phyloP scores from a whole-genome alignment of 2,113 vertebrate species.

The Conger conger region DNA sequence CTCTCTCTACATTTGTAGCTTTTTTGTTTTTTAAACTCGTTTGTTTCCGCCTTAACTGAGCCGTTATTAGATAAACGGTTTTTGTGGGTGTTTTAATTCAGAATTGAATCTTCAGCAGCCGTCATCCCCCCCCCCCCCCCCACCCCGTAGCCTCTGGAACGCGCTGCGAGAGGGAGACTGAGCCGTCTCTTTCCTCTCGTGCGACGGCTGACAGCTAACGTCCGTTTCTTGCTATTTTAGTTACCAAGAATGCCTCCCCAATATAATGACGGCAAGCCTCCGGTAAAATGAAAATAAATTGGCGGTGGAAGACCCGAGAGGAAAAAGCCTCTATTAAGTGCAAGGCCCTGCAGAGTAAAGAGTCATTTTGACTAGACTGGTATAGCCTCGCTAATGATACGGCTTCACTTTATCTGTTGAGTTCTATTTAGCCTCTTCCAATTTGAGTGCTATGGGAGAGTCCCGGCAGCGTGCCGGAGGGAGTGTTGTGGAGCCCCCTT shows the following conservation, averaged over 20 bases:
- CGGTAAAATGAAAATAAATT: conserved; percentile 7
- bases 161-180: background rate
- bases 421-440: conserved; percentile 11
- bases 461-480: conserved; percentile 4
- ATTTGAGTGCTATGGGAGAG: conserved; percentile 9
- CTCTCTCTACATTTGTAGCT: background rate
- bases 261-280: conserved; percentile 6
- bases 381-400: conserved; percentile 11
- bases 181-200: background rate
- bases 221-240: conserved; percentile 3
- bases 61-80: background rate
- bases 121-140: background rate
- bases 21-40: background rate
- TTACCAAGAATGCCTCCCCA: conserved; percentile 5
- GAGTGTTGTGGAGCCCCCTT: conserved; percentile 1
- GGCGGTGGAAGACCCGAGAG: background rate
- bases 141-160: background rate
- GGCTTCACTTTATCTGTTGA: conserved; percentile 11
- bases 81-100: background rate
- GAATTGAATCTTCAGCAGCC: background rate
- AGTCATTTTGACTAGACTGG: conserved; percentile 7
- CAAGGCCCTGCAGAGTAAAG: conserved; percentile 8
- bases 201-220: background rate
- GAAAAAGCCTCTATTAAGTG: conserved; percentile 1
- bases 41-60: background rate